phyloP scores from a whole-genome alignment of 2,888 invertebrate genomes.

The Drosophila testacea region DNA sequence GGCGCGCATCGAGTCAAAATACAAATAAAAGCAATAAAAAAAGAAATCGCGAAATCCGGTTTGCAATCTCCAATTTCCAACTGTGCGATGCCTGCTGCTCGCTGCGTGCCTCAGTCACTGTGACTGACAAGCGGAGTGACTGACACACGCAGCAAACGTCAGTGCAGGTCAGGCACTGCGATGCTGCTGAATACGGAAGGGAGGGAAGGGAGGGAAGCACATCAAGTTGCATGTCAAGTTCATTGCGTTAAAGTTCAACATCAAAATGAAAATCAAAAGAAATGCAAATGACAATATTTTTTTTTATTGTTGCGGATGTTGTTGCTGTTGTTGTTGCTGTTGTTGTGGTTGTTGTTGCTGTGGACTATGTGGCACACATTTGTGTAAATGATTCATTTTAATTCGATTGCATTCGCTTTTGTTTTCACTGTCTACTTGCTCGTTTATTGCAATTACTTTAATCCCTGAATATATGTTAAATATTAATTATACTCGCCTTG shows the following conservation, averaged over 20 bases:
- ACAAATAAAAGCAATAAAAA: conserved; percentile 25
- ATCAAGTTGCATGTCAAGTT: conserved; percentile 55
- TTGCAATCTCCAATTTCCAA: conserved; percentile 60
- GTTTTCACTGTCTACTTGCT: conserved; percentile 32
- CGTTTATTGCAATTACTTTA: conserved; percentile 39
- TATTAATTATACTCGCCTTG: conserved; percentile 68
- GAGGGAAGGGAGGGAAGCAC: conserved; percentile 15
- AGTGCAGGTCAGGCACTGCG: conserved; percentile 59
- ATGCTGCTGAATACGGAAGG: conserved; percentile 23
- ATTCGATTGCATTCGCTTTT: conserved; percentile 32
- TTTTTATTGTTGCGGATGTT: neutral
- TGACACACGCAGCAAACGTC: conserved; percentile 57
- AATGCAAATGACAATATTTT: conserved; percentile 49
- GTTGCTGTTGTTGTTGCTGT: no score
- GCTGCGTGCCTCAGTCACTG: conserved; percentile 41
- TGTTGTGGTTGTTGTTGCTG: neutral
- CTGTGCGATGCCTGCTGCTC: conserved; percentile 26
- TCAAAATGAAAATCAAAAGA: conserved; percentile 40
- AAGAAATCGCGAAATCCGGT: conserved; percentile 68
- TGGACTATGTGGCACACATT: conserved; percentile 58
- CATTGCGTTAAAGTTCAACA: conserved; percentile 47
- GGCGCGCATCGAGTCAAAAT: conserved; percentile 42
- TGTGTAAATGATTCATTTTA: conserved; percentile 53
- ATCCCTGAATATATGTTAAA: conserved; percentile 57
- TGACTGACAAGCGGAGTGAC: conserved; percentile 57